These are phyloP conservation scores for Anser brachyrhynchus DNA, from an alignment of 2,113 vertebrate genomes.

Conservation along the genomic window DNA sequence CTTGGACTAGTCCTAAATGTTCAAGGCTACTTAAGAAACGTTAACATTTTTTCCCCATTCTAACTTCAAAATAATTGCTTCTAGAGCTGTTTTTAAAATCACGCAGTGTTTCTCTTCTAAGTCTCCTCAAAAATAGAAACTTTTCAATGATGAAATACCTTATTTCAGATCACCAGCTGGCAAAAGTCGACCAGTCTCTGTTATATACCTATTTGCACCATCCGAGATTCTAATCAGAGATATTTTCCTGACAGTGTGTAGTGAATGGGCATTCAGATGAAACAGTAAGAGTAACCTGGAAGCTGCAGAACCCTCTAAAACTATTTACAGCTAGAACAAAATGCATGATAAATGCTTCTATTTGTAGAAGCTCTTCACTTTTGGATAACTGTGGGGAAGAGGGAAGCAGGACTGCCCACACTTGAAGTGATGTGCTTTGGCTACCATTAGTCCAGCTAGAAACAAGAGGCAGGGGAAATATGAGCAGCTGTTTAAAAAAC, in stretches of 20 bases:
- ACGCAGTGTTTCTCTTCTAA: background rate
- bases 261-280: background rate
- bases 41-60: background rate
- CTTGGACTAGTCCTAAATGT: background rate
- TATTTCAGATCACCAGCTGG: background rate
- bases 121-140: background rate
- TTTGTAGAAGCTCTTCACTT: background rate
- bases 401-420: background rate
- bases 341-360: rapidly evolving
- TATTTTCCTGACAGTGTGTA: background rate
- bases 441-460: background rate
- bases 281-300: background rate
- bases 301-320: background rate
- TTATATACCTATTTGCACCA: background rate
- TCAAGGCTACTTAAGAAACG: background rate
- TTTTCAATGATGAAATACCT: background rate
- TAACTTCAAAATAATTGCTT: background rate
- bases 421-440: background rate
- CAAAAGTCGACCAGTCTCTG: background rate
- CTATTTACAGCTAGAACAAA: background rate
- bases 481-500: background rate
- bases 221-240: conserved; percentile 4
- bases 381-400: rapidly evolving
- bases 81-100: background rate
- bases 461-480: background rate